phyloP scores from a whole-genome alignment of 2,113 vertebrate species.

The Candoia aspera region DNA sequence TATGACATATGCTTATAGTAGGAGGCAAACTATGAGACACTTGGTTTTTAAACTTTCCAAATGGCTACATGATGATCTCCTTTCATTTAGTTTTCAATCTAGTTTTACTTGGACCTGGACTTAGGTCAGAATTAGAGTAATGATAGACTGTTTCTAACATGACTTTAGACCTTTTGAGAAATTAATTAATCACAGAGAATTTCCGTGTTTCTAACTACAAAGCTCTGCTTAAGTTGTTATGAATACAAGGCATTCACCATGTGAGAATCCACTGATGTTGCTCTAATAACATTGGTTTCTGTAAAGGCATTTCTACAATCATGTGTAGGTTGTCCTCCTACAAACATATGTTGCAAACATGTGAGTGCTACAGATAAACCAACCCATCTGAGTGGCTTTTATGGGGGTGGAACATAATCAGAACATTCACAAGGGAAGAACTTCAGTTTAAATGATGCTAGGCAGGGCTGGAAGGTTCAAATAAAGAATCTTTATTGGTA shows the following conservation, averaged over 20 bases:
- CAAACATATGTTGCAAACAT: neutral
- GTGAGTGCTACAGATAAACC: neutral
- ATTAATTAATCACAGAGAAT: too few species aligned
- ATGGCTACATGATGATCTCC: neutral
- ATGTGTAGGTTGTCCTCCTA: neutral
- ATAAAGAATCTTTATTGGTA: neutral
- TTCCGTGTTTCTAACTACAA: neutral
- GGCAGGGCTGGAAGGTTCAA: neutral
- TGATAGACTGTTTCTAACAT: too few species aligned
- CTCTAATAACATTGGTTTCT: neutral
- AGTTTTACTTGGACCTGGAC: neutral
- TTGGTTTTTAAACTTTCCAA: neutral
- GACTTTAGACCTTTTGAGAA: neutral
- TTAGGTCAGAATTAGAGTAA: neutral
- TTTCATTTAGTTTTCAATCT: neutral
- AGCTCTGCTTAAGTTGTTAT: neutral
- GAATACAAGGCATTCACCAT: neutral
- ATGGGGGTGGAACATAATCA: neutral
- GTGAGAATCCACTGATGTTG: neutral
- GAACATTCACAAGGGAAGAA: neutral
- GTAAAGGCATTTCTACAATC: neutral
- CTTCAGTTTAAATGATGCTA: neutral
- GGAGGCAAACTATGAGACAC: accelerated
- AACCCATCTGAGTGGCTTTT: neutral
- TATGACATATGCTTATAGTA: neutral